These are phyloP conservation scores for Pempheris klunzingeri DNA, from an alignment of 2,797 vertebrate species.

Conservation along the genomic window DNA sequence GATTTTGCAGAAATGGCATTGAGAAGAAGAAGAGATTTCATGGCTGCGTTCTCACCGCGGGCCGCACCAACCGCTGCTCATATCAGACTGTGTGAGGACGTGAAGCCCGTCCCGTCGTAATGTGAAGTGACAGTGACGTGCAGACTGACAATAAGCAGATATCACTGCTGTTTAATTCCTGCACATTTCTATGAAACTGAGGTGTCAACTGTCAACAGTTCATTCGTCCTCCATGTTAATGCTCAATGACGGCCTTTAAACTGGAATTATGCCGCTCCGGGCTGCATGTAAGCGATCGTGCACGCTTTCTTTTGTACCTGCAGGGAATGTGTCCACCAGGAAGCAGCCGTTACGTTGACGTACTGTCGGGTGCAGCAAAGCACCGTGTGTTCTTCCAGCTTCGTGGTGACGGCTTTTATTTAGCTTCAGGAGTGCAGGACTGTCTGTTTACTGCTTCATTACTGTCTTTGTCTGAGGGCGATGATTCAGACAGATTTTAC, in stretches of 20 bases:
- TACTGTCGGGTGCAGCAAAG: too few species aligned
- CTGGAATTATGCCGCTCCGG: not conserved
- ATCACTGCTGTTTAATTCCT: not conserved
- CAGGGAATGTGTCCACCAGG: not conserved
- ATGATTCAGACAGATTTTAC: too few species aligned
- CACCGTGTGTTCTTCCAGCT: too few species aligned
- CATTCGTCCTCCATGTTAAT: not conserved
- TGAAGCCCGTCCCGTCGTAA: slow-evolving; percentile 17
- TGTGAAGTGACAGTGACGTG: slow-evolving; percentile 46
- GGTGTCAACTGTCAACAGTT: slow-evolving; percentile 12
- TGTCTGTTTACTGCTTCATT: too few species aligned
- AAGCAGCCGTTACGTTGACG: too few species aligned
- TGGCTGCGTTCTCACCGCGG: slow-evolving; percentile 32
- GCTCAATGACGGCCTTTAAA: not conserved
- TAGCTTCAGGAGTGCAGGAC: too few species aligned
- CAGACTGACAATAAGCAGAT: slow-evolving; percentile 30
- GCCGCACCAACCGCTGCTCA: slow-evolving; percentile 29
- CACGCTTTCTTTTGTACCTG: not conserved
- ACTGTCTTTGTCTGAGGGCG: too few species aligned
- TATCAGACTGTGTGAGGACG: not conserved
- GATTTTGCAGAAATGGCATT: slow-evolving; percentile 52
- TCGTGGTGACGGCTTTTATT: too few species aligned
- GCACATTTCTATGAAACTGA: slow-evolving; percentile 2
- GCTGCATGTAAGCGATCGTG: not conserved
- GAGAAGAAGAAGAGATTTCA: slow-evolving; percentile 59